These are phyloP conservation scores for Sylvilagus floridanus DNA, from an alignment of 2,797 vertebrate genomes.

Conservation along the genomic window DNA sequence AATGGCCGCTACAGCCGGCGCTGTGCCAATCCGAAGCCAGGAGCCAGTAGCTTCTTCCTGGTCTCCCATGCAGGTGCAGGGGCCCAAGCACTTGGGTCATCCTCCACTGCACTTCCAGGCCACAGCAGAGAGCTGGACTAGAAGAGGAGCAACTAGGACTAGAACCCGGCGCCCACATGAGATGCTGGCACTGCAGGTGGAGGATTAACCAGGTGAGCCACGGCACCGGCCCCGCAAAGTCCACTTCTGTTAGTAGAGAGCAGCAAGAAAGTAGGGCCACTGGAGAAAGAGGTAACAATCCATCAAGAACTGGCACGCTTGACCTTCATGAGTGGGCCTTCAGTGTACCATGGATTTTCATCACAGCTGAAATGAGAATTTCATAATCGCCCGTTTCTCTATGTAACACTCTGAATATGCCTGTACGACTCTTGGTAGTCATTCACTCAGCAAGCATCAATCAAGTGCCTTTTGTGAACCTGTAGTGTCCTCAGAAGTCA, in stretches of 20 bases:
- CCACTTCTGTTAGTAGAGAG: neutral
- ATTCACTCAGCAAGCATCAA: neutral
- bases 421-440: neutral
- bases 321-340: neutral
- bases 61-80: too few relatives aligned
- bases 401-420: neutral
- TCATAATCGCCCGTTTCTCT: neutral
- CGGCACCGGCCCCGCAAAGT: too few relatives aligned
- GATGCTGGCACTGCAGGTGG: too few relatives aligned
- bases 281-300: neutral
- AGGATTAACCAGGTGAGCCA: too few relatives aligned
- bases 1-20: too few relatives aligned
- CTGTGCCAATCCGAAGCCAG: too few relatives aligned
- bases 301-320: neutral
- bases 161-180: too few relatives aligned
- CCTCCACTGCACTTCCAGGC: too few relatives aligned
- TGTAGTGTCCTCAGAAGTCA: constrained; percentile 19
- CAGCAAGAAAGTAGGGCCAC: neutral
- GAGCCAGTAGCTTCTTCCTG: too few relatives aligned
- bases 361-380: neutral
- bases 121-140: too few relatives aligned
- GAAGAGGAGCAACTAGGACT: too few relatives aligned
- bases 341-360: neutral
- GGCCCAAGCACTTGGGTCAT: too few relatives aligned
- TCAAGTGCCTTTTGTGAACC: neutral